Evolutionary conservation across 2,797 vertebrate species (phyloP), one percentile per base, ranked within the genome.

Genomic region (Alfaro cultratus): DNA sequence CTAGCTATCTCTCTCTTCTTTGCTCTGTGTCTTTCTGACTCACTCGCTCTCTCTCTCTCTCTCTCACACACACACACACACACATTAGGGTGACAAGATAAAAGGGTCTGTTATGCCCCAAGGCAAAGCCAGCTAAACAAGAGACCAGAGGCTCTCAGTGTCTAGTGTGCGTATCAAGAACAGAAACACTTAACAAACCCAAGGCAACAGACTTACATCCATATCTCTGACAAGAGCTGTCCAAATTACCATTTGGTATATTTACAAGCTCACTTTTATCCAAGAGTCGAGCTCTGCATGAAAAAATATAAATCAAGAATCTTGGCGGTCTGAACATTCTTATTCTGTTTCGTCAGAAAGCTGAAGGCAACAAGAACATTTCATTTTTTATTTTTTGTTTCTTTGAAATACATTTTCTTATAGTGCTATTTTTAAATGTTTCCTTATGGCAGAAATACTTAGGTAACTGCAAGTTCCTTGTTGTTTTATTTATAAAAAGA

Each of bases 21-120:
- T 68, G 43, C 39, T 53, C 74, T 79, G 75, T 64, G 29, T 57
- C 73, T 79, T 78, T 64, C 72, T 29, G 47, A 51, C 76, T 76
- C 62, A 36, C 31, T 31, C 8, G 9, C 43, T 31, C 57, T 34
- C 8, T 34, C 45, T 31, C 57, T 39, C 78, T 62, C 80, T 74
- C 26, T 7, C 3, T 78, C 77, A 78, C 73, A 73, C 77, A 64
- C 88, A 80, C 45, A 81, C 76, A 85, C 77, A 88, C 87, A 88
- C 71, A 85, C 87, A 94, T 90, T 92, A 93, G 87, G 82, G 90
- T 93, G 94, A 94, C 92, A 94, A 91, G 93, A 94, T 94, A 93
- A 94, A 94, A 94, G 90, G 90, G 87, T 92, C 90, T 93, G 89
- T 87, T 76, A 86, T 87, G 90, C 89, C 92, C 92, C 79, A 84